These are phyloP conservation scores for Ophiodon elongatus DNA, from an alignment of 2,113 vertebrate genomes.

Conservation along the genomic window DNA sequence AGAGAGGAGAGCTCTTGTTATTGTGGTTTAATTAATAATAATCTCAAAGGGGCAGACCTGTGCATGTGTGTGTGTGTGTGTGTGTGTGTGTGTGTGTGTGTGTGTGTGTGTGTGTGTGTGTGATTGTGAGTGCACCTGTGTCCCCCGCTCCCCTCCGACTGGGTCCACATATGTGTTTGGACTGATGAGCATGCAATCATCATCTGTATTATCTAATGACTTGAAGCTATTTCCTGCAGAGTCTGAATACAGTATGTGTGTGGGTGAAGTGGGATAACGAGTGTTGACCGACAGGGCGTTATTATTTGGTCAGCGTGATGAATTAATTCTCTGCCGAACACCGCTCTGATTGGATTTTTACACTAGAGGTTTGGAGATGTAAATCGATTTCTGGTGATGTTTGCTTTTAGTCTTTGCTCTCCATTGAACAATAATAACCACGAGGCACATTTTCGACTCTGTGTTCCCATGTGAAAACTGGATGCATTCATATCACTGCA, in stretches of 20 bases:
- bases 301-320: constrained; percentile 44
- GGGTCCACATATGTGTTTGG: constrained; percentile 32
- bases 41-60: constrained; percentile 29
- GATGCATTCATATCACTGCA: background rate
- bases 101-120: background rate
- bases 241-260: constrained; percentile 22
- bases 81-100: constrained; percentile 3
- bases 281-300: constrained; percentile 10
- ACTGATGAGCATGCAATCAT: constrained; percentile 14
- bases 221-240: background rate
- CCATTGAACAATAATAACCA: constrained; percentile 15
- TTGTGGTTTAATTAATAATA: constrained; percentile 63
- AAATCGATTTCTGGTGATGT: constrained; percentile 18
- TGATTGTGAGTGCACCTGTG: background rate
- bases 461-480: background rate
- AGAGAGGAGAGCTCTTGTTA: constrained; percentile 29
- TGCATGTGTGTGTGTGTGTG: constrained; percentile 1
- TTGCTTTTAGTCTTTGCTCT: constrained; percentile 13
- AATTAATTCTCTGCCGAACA: constrained; percentile 37
- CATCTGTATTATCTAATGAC: background rate
- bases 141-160: background rate
- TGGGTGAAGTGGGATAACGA: constrained; percentile 12
- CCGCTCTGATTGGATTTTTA: constrained; percentile 54
- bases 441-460: background rate
- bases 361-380: constrained; percentile 13